These are phyloP conservation scores for Desmodus rotundus DNA, from an alignment of 2,113 vertebrate species.

Conservation along the genomic window DNA sequence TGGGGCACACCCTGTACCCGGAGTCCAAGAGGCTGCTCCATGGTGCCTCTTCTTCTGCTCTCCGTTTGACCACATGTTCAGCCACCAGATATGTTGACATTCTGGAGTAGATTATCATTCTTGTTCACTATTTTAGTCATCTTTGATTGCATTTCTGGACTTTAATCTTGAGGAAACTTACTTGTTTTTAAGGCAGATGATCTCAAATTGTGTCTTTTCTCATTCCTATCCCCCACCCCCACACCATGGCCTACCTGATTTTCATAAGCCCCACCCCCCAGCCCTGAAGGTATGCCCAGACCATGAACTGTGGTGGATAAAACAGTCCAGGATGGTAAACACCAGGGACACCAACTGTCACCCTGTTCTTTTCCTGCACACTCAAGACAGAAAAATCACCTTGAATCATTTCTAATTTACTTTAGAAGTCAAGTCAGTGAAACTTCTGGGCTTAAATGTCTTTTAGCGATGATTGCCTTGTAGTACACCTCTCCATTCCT, in stretches of 20 bases:
- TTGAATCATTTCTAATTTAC: conserved; percentile 1
- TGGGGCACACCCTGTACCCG: neutral
- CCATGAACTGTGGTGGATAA: neutral
- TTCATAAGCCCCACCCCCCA: neutral
- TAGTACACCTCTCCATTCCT: neutral
- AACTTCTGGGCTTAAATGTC: neutral
- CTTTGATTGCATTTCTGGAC: neutral
- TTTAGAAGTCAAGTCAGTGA: neutral
- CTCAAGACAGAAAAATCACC: neutral
- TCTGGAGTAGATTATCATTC: neutral
- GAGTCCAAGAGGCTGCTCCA: neutral
- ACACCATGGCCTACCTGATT: neutral
- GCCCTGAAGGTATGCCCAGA: neutral
- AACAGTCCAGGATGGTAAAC: neutral
- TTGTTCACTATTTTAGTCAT: neutral
- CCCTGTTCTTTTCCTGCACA: neutral
- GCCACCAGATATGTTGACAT: neutral
- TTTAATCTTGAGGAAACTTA: neutral
- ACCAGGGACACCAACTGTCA: neutral
- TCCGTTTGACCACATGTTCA: neutral
- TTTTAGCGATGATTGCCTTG: neutral
- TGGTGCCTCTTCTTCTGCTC: neutral
- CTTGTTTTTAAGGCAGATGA: neutral
- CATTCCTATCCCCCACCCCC: neutral
- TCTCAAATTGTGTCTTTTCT: neutral